Evolutionary conservation across 2,113 vertebrate species (phyloP).

Genomic region (Glaucidium brasilianum): DNA sequence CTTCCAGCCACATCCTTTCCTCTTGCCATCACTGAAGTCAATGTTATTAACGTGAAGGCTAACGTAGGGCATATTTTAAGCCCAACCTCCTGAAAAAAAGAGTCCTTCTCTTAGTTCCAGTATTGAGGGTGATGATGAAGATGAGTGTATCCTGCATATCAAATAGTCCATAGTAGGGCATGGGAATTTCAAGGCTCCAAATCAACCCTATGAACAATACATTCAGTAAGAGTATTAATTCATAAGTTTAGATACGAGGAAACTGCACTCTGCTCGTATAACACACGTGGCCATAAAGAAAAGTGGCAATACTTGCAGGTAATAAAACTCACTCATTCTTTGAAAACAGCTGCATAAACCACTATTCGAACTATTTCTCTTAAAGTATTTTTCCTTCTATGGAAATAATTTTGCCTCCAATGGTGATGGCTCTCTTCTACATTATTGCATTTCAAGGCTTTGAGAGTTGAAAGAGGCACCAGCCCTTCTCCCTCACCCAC

Average conservation of each 20-base stretch:
- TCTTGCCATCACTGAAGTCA: background rate
- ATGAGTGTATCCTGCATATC: background rate
- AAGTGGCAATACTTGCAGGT: background rate
- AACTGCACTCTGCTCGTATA: background rate
- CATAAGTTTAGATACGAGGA: background rate
- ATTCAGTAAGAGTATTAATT: background rate
- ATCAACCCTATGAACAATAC: background rate
- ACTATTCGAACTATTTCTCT: background rate
- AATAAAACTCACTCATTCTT: background rate
- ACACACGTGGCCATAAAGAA: background rate
- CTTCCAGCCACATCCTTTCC: background rate
- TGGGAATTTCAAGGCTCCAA: background rate
- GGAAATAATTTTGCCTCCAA: background rate
- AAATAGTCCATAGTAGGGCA: background rate
- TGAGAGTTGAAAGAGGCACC: background rate
- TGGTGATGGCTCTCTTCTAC: background rate
- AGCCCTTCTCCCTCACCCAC: background rate
- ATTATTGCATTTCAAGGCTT: background rate
- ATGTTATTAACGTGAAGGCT: background rate
- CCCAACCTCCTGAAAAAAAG: background rate
- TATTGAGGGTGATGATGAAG: background rate
- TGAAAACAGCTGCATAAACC: conserved; percentile 17
- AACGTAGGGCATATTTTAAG: background rate
- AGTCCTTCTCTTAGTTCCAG: background rate
- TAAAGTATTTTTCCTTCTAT: conserved; percentile 4